Evolutionary conservation across 2,797 vertebrate species (phyloP).

Genomic region (Trachops cirrhosus): DNA sequence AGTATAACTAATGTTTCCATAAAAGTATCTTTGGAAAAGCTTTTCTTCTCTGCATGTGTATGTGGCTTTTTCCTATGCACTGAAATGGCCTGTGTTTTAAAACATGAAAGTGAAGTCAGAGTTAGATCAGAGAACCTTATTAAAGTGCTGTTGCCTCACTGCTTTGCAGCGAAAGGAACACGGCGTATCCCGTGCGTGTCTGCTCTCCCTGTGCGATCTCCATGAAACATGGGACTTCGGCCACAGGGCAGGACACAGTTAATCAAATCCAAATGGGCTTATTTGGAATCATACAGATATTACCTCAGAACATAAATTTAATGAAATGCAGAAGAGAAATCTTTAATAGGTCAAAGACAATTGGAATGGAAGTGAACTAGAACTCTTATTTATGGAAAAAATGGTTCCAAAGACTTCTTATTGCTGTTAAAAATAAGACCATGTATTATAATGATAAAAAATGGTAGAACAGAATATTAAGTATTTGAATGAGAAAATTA

Average conservation of each 20-base stretch:
- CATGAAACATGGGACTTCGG: background rate
- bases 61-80: background rate
- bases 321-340: constrained; percentile 1
- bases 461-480: background rate
- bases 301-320: background rate
- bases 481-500: constrained; percentile 1
- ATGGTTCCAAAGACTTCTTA: background rate
- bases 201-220: background rate
- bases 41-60: background rate
- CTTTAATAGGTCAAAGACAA: background rate
- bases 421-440: background rate
- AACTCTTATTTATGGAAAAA: background rate
- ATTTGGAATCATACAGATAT: background rate
- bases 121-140: background rate
- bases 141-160: background rate
- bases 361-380: background rate
- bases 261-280: background rate
- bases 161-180: background rate
- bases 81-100: background rate
- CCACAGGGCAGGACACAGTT: background rate
- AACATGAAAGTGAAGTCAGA: background rate
- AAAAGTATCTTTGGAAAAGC: background rate
- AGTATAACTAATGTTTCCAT: background rate
- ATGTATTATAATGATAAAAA: background rate
- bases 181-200: background rate